These are phyloP conservation scores for Pseudomyrmex cubaensis DNA, from an alignment of 1,140 invertebrate species.

Conservation along the genomic window DNA sequence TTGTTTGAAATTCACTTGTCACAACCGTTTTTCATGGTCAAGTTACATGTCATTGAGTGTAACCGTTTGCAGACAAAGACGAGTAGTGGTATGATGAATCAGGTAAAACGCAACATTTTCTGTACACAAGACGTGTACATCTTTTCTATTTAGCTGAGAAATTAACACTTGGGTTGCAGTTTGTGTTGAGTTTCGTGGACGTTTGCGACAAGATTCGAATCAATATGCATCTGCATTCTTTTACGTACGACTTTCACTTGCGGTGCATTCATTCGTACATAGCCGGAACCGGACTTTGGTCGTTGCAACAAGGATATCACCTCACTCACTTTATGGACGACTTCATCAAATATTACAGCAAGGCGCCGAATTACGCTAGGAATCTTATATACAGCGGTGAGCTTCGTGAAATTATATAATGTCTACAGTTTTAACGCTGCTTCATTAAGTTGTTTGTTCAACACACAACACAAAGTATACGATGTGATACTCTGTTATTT, in stretches of 20 bases:
- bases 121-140: neutral
- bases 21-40: constrained; percentile 92
- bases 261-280: constrained; percentile 91
- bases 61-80: constrained; percentile 87
- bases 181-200: constrained; percentile 90
- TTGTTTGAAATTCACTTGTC: constrained; percentile 90
- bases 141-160: neutral
- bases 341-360: constrained; percentile 93
- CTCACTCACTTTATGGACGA: constrained; percentile 92
- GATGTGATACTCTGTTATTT: constrained; percentile 64
- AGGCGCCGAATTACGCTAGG: constrained; percentile 93
- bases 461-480: no score
- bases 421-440: neutral
- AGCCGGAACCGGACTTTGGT: constrained; percentile 86
- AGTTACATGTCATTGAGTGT: constrained; percentile 90
- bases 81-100: constrained; percentile 85
- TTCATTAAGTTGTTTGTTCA: neutral
- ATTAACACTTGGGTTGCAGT: constrained; percentile 83
- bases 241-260: constrained; percentile 95
- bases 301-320: constrained; percentile 90
- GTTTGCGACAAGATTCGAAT: constrained; percentile 92
- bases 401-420: neutral
- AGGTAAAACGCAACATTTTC: constrained; percentile 78
- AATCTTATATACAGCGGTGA: constrained; percentile 91
- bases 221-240: constrained; percentile 93